Conservation (phyloP, 2,113 vertebrate genomes). For the Todiramphus saurophagus region DNA sequence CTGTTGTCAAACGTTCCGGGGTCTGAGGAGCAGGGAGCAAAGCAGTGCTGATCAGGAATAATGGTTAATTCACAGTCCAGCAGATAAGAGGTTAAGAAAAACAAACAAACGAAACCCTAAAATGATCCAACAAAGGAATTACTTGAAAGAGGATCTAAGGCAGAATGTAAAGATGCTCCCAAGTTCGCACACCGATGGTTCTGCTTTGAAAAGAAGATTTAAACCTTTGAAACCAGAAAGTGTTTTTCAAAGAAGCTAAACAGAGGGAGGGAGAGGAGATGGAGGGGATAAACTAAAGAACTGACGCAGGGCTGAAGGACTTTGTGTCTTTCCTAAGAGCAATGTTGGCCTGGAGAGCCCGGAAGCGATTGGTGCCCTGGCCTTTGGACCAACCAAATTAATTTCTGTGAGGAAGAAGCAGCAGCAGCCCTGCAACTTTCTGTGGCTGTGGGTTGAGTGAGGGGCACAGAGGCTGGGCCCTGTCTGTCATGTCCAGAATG, state of each 20-base stretch:
- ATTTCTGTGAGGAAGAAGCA: neutral
- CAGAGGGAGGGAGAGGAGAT: neutral
- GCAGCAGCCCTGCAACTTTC: neutral
- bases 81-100: neutral
- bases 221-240: neutral
- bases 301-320: neutral
- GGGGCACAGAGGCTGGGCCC: neutral
- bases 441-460: neutral
- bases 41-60: neutral
- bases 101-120: neutral
- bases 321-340: neutral
- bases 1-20: neutral
- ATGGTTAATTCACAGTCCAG: neutral
- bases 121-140: neutral
- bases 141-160: neutral
- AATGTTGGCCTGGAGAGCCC: neutral
- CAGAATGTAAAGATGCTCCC: neutral
- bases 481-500: fast-evolving
- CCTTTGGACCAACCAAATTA: neutral
- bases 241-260: neutral
- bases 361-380: neutral
- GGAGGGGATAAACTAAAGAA: neutral
- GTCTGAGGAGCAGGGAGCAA: neutral
- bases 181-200: neutral
- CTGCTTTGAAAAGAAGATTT: neutral